Conservation (phyloP, 2,797 vertebrate species). For the Dipus sagitta region DNA sequence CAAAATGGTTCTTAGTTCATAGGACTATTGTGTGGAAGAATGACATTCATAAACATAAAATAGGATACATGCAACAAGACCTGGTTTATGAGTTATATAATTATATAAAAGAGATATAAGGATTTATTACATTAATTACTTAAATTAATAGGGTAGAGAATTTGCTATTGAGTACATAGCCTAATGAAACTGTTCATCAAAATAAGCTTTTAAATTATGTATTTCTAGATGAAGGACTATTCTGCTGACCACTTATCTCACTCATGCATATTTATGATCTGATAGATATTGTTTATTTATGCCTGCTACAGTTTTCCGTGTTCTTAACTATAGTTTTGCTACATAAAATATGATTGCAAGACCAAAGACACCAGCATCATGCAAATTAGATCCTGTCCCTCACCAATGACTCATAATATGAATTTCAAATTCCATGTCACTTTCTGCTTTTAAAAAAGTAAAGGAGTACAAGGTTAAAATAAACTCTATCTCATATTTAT, state of each 20-base stretch:
- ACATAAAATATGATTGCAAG: neutral
- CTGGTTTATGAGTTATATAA: neutral
- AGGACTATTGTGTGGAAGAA: conserved; percentile 9
- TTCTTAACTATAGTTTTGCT: neutral
- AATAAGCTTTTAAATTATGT: conserved; percentile 29
- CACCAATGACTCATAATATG: neutral
- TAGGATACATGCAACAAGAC: neutral
- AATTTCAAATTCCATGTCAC: neutral
- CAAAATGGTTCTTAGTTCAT: neutral
- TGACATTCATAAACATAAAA: neutral
- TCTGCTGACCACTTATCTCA: neutral
- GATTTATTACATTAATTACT: conserved; percentile 52
- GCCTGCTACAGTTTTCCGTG: neutral
- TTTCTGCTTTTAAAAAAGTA: neutral
- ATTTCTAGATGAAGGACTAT: conserved; percentile 6
- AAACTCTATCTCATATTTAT: neutral
- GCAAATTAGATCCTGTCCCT: neutral
- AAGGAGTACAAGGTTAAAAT: neutral
- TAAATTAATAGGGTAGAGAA: neutral
- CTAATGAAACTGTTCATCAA: conserved; percentile 16
- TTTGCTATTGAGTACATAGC: neutral
- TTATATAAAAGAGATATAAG: neutral
- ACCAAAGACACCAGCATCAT: neutral
- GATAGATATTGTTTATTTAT: neutral
- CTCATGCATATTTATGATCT: conserved; percentile 5